phyloP scores from a whole-genome alignment of 2,113 vertebrate genomes.

The Thamnaconus septentrionalis region DNA sequence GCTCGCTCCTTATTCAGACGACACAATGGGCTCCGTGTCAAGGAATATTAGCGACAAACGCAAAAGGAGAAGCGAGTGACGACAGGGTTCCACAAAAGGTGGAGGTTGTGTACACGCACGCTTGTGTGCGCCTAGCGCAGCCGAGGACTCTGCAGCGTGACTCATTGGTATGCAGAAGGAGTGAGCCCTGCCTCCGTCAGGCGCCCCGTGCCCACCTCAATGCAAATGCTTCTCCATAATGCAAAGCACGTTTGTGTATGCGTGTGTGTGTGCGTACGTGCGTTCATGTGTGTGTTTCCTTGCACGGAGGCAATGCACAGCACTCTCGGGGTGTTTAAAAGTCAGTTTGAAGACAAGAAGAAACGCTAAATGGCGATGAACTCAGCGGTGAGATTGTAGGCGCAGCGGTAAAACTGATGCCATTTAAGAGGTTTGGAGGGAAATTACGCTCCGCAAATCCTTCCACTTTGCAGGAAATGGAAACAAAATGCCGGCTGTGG shows the following conservation, averaged over 20 bases:
- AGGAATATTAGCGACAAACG: conserved; percentile 29
- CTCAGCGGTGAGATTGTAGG: neutral
- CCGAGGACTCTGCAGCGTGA: conserved; percentile 33
- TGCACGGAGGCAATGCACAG: too few relatives aligned
- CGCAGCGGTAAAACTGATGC: neutral
- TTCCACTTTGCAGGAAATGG: neutral
- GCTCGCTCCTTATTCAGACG: conserved; percentile 7
- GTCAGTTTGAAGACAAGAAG: conserved; percentile 16
- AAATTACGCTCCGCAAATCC: neutral
- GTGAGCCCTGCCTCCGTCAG: conserved; percentile 45
- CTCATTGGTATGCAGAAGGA: conserved; percentile 57
- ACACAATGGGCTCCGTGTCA: conserved; percentile 32
- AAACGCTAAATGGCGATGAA: conserved; percentile 25
- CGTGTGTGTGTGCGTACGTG: neutral
- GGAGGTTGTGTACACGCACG: conserved; percentile 32
- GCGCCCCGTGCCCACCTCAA: conserved; percentile 26
- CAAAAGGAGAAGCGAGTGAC: conserved; percentile 1
- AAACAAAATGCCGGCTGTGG: neutral
- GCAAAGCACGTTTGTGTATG: conserved; percentile 32
- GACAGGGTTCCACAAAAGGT: conserved; percentile 32
- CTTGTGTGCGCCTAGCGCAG: conserved; percentile 21
- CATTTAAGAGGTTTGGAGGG: neutral
- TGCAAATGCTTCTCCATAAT: conserved; percentile 21
- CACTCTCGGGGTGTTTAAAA: conserved; percentile 13
- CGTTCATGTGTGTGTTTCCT: too few relatives aligned